A percentile compares a stretch with the other conserved stretches of the same genome.
phyloP scores from a whole-genome alignment of 2,797 vertebrate genomes.

The Malurus leucopterus region DNA sequence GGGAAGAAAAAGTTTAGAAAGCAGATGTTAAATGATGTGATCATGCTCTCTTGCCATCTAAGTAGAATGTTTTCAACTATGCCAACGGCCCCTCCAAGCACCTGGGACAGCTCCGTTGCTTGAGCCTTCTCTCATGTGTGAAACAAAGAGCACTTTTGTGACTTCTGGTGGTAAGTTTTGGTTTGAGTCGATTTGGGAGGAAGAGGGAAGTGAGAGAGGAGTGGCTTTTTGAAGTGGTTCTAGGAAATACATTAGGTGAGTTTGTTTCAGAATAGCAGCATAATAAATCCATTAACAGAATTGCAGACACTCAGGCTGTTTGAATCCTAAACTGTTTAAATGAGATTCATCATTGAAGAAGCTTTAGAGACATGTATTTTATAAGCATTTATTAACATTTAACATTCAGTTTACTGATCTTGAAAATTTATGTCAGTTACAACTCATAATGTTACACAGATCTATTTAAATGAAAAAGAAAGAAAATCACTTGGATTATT shows the following conservation, averaged over 20 bases:
- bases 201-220: rapidly evolving
- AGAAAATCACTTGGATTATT: neutral
- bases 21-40: neutral
- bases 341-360: neutral
- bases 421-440: neutral
- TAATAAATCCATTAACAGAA: neutral
- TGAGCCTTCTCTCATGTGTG: neutral
- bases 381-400: neutral
- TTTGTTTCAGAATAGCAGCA: neutral
- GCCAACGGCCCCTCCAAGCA: neutral
- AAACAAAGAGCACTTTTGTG: neutral
- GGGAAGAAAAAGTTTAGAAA: neutral
- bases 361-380: neutral
- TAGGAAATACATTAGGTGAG: neutral
- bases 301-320: neutral
- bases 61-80: neutral
- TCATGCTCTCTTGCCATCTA: neutral
- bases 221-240: neutral
- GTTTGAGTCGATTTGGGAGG: rapidly evolving
- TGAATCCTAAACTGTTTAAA: neutral
- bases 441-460: neutral
- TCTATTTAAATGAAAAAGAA: neutral
- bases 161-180: neutral
- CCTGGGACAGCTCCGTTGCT: neutral
- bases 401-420: neutral